Evolutionary conservation across 2,797 vertebrate genomes (phyloP).

Genomic region (Sebastes nivosus): DNA sequence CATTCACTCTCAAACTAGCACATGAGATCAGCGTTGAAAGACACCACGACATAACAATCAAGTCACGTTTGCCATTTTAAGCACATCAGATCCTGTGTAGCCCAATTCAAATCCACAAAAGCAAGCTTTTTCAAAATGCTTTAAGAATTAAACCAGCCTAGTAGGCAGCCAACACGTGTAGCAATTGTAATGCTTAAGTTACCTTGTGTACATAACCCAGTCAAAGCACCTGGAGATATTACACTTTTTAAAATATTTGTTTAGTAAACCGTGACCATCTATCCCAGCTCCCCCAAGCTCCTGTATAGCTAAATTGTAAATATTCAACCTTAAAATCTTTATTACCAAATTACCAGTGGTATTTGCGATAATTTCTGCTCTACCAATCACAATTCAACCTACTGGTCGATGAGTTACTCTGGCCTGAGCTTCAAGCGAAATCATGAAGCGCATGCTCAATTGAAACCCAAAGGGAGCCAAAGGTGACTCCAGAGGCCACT

Average conservation of each 20-base stretch:
- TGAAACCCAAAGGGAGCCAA: slow-evolving; percentile 26
- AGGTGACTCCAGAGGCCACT: slow-evolving; percentile 50
- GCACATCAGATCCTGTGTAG: not conserved
- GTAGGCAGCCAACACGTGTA: not conserved
- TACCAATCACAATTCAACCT: not conserved
- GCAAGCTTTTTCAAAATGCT: not conserved
- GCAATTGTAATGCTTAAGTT: not conserved
- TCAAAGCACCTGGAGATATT: not conserved
- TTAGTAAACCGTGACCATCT: not conserved
- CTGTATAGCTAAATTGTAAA: not conserved
- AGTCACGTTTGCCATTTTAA: not conserved
- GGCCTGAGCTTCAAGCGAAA: slow-evolving; percentile 4
- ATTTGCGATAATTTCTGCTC: not conserved
- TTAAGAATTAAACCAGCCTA: not conserved
- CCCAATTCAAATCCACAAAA: not conserved
- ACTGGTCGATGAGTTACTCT: not conserved
- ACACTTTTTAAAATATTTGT: not conserved
- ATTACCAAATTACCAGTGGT: not conserved
- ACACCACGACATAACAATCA: slow-evolving; percentile 6
- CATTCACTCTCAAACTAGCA: not conserved
- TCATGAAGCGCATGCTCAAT: slow-evolving; percentile 26
- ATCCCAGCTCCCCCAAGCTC: not conserved
- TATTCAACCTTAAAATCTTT: not conserved
- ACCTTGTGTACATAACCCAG: not conserved
- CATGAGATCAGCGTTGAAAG: slow-evolving; percentile 1